These are phyloP conservation scores for Idaea biselata DNA, from an alignment of 2,888 invertebrate species.

Conservation along the genomic window DNA sequence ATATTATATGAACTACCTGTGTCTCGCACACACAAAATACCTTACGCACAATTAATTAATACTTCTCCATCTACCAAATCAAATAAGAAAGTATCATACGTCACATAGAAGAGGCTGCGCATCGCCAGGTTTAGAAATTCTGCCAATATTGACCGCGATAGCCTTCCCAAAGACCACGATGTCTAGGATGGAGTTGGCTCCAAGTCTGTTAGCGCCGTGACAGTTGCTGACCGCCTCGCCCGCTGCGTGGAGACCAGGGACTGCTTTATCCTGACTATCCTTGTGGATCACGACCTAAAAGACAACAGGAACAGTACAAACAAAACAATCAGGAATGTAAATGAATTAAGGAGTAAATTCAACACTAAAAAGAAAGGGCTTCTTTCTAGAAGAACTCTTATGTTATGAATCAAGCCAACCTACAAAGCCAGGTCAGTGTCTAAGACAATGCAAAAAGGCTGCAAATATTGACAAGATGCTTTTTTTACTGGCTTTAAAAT, in stretches of 20 bases:
- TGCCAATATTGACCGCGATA: conserved; percentile 91
- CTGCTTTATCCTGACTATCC: conserved; percentile 82
- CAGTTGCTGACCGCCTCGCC: conserved; percentile 97
- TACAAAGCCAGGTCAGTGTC: no score
- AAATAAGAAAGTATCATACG: conserved; percentile 66
- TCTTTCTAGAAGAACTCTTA: no score
- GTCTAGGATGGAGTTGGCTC: conserved; percentile 98
- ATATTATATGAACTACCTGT: no score
- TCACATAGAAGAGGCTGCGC: conserved; percentile 83
- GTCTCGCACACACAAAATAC: no score
- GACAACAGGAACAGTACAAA: no score
- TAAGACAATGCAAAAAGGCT: no score
- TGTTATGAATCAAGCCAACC: no score
- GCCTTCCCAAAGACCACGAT: conserved; percentile 98
- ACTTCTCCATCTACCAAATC: neutral
- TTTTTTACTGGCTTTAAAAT: no score
- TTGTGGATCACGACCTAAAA: conserved; percentile 76
- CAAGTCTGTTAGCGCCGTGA: conserved; percentile 98
- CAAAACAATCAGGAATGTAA: no score
- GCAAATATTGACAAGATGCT: no score
- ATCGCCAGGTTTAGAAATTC: conserved; percentile 91
- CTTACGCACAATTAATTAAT: neutral
- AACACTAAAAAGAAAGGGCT: no score
- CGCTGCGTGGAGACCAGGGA: conserved; percentile 94
- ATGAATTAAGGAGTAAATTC: no score